A percentile compares a stretch with the other conserved stretches of the same genome.
These are phyloP conservation scores for Actinernus sp. DNA, from an alignment of 92 coral and sea anemone genomes.

Conservation along the genomic window DNA sequence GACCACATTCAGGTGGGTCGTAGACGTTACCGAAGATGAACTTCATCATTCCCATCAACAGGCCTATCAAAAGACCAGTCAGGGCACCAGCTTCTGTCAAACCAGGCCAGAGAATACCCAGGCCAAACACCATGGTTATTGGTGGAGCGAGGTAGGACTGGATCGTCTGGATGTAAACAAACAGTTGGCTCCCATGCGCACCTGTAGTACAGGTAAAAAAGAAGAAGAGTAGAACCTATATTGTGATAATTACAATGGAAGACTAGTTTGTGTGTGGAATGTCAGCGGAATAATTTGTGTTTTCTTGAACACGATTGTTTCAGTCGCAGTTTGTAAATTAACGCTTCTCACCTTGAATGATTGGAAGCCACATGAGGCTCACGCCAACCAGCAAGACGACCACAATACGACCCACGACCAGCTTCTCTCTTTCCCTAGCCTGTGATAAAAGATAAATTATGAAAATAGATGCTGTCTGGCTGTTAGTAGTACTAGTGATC, in stretches of 20 bases:
- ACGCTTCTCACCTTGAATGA: slow-evolving; percentile 87
- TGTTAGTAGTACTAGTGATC: too few species aligned
- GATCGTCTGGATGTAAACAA: slow-evolving; percentile 94
- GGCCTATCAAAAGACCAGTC: slow-evolving; percentile 75
- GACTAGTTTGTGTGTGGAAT: too few species aligned
- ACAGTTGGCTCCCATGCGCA: slow-evolving; percentile 83
- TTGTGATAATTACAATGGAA: too few species aligned
- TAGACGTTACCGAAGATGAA: slow-evolving; percentile 83
- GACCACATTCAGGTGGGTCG: slow-evolving; percentile 82
- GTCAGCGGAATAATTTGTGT: too few species aligned
- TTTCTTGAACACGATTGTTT: too few species aligned
- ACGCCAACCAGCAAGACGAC: slow-evolving; percentile 69
- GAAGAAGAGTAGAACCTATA: too few species aligned
- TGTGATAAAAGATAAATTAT: too few species aligned
- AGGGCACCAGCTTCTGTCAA: slow-evolving; percentile 88
- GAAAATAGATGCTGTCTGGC: too few species aligned
- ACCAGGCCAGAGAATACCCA: slow-evolving; percentile 98
- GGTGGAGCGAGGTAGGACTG: slow-evolving; percentile 97
- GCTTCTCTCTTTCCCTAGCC: slow-evolving; percentile 87
- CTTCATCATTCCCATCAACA: slow-evolving; percentile 80
- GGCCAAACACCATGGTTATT: slow-evolving; percentile 84
- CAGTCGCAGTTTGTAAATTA: background rate
- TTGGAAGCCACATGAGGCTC: slow-evolving; percentile 92
- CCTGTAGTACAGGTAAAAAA: too few species aligned
- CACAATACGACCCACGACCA: slow-evolving; percentile 92